Evolutionary conservation across 2,888 invertebrate genomes (phyloP), one percentile per base, ranked within the genome.

Genomic region (Rugalucina vietnamica): DNA sequence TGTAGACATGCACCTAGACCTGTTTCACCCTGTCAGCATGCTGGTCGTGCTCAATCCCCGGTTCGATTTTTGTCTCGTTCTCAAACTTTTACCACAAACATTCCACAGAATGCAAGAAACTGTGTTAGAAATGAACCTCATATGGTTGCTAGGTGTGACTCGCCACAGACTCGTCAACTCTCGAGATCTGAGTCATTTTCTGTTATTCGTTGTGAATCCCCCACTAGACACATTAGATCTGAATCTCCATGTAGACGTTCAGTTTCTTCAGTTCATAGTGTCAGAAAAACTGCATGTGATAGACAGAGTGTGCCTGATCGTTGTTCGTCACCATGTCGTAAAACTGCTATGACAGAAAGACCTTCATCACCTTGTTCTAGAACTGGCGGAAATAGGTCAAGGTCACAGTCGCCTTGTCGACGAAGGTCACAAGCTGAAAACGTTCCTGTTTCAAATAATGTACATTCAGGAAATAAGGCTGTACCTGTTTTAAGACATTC

Each of bases 221-320:
- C 82, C 2, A 39, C 36, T 39, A 57, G 43, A 18, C 32, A 27
- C 32, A 37, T 65, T 43, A 84, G 86, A 70, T 27, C 75, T 39
- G 86, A 86, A 76, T 88, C 88, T 74, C 83, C 85, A 10, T 70
- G 86, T 36, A 82, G 86, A 86, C 88, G 86, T 74, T 86, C 88
- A 39, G 50, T 82, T 5, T 82, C 81, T 14, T 57, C 73, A 27
- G 81, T 76, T 50, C 78, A 39, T 43, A 32, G 37, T 76, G 32
- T 39, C 49, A 39, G 49, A 39, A 49, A 29, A 24, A n/a, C 5
- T 78, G 72, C 87, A 50, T 70, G 75, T 79, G 50, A 76, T 24
- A 43, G 65, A 69, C 77, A 69, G 39, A 24, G 29, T 37, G 70
- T 50, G 79, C 82, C 82, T 81, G 81, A 81, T 76, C 76, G 74